Percentiles rank a stretch among this genome's conserved stretches.
Evolutionary conservation across 2,888 invertebrate genomes (phyloP).

Genomic region (Drosophila siamana): DNA sequence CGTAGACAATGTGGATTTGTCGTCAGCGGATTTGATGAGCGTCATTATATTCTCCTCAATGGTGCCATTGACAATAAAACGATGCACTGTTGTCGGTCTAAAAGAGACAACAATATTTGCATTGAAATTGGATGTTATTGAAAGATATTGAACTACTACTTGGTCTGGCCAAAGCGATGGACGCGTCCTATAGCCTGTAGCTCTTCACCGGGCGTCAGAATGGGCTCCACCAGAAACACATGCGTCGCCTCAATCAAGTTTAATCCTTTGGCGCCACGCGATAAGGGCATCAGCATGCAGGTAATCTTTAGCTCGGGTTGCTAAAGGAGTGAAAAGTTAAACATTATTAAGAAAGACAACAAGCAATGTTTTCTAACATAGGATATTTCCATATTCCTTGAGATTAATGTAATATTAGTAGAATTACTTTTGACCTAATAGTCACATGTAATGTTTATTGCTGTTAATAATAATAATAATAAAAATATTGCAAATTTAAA

Average conservation of each 20-base stretch:
- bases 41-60: slow-evolving; percentile 89
- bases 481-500: too few species aligned
- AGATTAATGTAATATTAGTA: too few species aligned
- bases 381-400: too few species aligned
- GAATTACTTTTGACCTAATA: too few species aligned
- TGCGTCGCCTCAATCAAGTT: slow-evolving; percentile 93
- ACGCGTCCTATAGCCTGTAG: slow-evolving; percentile 92
- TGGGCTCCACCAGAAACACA: slow-evolving; percentile 91
- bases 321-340: slow-evolving; percentile 57
- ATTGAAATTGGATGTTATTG: background rate
- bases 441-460: too few species aligned
- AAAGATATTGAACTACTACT: slow-evolving; percentile 83
- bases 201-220: slow-evolving; percentile 90
- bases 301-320: slow-evolving; percentile 85
- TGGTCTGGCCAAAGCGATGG: slow-evolving; percentile 92
- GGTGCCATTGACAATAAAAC: slow-evolving; percentile 89
- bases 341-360: background rate
- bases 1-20: slow-evolving; percentile 75
- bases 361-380: background rate
- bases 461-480: too few species aligned
- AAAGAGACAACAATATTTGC: background rate
- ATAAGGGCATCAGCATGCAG: slow-evolving; percentile 89
- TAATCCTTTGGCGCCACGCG: slow-evolving; percentile 91
- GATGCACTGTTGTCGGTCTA: slow-evolving; percentile 89
- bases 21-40: slow-evolving; percentile 78